A percentile compares a stretch with the other conserved stretches of the same genome.
phyloP scores from a whole-genome alignment of 2,888 invertebrate species.

The Hedya salicella region DNA sequence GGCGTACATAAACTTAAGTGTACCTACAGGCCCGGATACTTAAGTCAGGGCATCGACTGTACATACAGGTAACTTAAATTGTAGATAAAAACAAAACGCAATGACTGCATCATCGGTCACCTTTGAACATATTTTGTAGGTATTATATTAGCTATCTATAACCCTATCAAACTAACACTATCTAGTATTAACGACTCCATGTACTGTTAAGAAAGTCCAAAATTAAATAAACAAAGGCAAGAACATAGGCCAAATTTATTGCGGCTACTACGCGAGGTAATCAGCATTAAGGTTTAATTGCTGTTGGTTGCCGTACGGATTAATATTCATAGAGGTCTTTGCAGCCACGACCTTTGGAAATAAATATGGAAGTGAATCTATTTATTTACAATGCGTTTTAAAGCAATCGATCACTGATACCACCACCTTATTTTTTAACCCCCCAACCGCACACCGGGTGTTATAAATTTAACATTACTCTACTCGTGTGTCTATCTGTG shows the following conservation, averaged over 20 bases:
- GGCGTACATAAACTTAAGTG: too few relatives aligned
- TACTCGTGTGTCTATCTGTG: too few relatives aligned
- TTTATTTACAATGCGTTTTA: too few relatives aligned
- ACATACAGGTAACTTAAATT: too few relatives aligned
- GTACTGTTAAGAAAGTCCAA: neutral
- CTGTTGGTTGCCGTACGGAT: neutral
- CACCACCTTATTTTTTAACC: too few relatives aligned
- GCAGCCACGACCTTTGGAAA: conserved; percentile 9
- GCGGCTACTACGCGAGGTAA: neutral
- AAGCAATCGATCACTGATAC: too few relatives aligned
- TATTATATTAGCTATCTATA: neutral
- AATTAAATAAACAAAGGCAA: neutral
- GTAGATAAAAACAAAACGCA: neutral
- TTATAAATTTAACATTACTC: too few relatives aligned
- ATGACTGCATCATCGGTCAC: neutral
- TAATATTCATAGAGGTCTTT: conserved; percentile 26
- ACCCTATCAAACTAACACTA: neutral
- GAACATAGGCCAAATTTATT: neutral
- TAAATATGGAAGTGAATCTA: neutral
- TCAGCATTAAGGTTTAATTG: conserved; percentile 13
- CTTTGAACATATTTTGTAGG: neutral
- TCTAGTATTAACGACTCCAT: neutral
- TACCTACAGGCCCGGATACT: too few relatives aligned
- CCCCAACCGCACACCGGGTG: too few relatives aligned
- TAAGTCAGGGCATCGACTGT: too few relatives aligned